phyloP scores from a whole-genome alignment of 2,888 invertebrate species.

The Rotaria sp. region DNA sequence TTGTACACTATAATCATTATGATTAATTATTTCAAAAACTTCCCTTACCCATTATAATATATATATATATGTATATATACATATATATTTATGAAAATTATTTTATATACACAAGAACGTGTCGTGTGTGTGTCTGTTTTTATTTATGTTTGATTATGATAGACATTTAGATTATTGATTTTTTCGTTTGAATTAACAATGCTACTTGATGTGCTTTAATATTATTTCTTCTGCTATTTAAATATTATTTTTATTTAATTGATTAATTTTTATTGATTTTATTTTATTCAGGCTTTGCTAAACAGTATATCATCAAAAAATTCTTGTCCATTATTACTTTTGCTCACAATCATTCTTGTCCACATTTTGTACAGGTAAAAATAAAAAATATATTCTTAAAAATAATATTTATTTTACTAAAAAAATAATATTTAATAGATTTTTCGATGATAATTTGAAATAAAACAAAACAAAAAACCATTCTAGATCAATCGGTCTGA shows the following conservation, averaged over 20 bases:
- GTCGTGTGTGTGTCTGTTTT: not conserved
- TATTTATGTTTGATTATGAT: not conserved
- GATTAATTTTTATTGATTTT: not conserved
- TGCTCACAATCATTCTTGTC: constrained; percentile 15
- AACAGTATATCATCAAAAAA: not conserved
- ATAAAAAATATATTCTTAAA: not conserved
- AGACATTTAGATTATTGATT: not conserved
- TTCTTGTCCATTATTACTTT: not conserved
- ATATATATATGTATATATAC: not conserved
- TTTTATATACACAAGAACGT: not conserved
- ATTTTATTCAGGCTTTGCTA: not conserved
- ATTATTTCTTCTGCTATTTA: not conserved
- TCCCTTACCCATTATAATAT: not conserved
- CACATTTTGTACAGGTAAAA: constrained; percentile 4
- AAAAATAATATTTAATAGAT: not conserved
- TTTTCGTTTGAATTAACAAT: not conserved
- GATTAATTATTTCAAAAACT: not conserved
- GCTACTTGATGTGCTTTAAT: not conserved
- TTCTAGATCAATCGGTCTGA: not conserved
- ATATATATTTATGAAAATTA: not conserved
- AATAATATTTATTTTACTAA: not conserved
- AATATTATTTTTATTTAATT: not conserved
- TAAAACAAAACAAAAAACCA: not conserved
- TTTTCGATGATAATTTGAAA: constrained; percentile 6
- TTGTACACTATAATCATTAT: not conserved